Base-by-base conservation (phyloP, 1,140 invertebrate species). In the Orius laevigatus region DNA sequence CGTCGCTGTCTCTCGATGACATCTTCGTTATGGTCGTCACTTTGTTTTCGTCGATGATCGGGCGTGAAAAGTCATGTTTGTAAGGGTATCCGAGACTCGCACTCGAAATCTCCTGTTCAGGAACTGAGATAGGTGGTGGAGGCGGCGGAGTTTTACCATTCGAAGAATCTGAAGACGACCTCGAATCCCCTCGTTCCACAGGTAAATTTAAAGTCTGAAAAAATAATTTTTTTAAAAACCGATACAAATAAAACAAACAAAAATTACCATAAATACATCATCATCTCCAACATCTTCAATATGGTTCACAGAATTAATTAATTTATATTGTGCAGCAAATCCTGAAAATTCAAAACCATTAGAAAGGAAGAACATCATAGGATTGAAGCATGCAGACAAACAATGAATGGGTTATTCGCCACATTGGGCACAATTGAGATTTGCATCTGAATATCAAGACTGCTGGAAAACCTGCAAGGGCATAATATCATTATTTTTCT, bases 61-160 rank as follows among this genome's bases (percentile, higher is more conserved):
- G 82, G 66, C 88, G 88, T 49, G 80, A 76, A 64, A 88, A 89
- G 46, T 89, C 84, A 58, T 86, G 83, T 25, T 25, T 38, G 69
- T 69, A 54, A n/a, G 18, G 48, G 51, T 64, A 38, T 14, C 36
- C 15, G n/a, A 16, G 3, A 10, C 36, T 38, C n/a, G 36, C 15
- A 38, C 36, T 16, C 10, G 15, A 38, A 4, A 38, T 38, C 36
- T 45, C 43, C 4, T 61, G 51, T 43, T 66, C 65, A 15, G 57
- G 38, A 31, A 43, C 46, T 53, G 35, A 32, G 72, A 66, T 33
- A 65, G 63, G 56, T 70, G 66, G 41, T 70, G 64, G 59, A 69
- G 67, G 53, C 61, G 62, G 54, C 62, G 32, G 59, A 46, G 10
- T 52, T 49, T 53, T 53, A 55, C 67, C 57, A 55, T 63, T 60